These are phyloP conservation scores for Grammomys dolichurus DNA, from an alignment of 2,113 vertebrate genomes.

Conservation along the genomic window DNA sequence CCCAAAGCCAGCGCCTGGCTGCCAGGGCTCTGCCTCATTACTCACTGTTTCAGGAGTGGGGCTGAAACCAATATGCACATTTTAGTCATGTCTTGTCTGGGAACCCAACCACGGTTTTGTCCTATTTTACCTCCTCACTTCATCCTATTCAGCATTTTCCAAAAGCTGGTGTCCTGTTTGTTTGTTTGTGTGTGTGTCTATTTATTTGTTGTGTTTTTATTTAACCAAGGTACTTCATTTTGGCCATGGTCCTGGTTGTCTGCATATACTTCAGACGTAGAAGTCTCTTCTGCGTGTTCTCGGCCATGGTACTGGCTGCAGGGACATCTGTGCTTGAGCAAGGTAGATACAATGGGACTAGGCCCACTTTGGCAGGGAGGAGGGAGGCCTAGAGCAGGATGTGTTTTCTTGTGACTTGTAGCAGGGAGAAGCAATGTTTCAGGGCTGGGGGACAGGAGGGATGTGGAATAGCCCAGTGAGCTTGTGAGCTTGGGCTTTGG, in stretches of 20 bases:
- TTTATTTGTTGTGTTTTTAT: not conserved
- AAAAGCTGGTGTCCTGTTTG: not conserved
- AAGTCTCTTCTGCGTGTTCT: not conserved
- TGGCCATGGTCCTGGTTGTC: not conserved
- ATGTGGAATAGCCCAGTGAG: not conserved
- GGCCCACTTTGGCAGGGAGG: not conserved
- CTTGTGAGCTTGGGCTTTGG: not conserved
- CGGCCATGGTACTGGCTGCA: not conserved
- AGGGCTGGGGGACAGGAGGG: too few relatives aligned
- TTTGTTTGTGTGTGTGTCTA: not conserved
- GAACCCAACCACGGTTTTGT: slow-evolving; percentile 33
- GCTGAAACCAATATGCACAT: not conserved
- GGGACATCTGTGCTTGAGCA: slow-evolving; percentile 13
- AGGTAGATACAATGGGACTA: not conserved
- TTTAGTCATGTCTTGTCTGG: slow-evolving; percentile 24
- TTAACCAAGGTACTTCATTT: not conserved
- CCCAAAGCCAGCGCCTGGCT: not conserved
- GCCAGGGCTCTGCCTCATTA: slow-evolving; percentile 46
- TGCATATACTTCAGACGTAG: not conserved
- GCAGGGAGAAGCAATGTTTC: not conserved
- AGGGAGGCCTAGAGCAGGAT: not conserved
- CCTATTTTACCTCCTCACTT: not conserved
- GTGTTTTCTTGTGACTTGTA: not conserved
- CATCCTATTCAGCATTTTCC: not conserved
- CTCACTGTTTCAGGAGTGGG: slow-evolving; percentile 38